Percentiles rank a stretch among this genome's conserved stretches.
phyloP scores from a whole-genome alignment of 2,888 invertebrate genomes.

The Melanchra persicariae region DNA sequence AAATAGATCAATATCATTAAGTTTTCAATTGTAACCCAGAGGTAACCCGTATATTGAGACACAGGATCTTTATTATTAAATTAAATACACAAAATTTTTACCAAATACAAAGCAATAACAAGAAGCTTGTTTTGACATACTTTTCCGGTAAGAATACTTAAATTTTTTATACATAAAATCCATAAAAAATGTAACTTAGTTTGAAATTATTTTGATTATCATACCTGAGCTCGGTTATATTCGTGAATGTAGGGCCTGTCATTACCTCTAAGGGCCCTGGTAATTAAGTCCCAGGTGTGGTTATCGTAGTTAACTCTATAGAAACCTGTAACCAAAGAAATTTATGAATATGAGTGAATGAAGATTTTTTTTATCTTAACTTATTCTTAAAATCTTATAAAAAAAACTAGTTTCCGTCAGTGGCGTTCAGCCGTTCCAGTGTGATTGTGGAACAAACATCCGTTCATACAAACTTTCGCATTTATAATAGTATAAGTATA shows the following conservation, averaged over 20 bases:
- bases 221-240: slow-evolving; percentile 93
- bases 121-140: background rate
- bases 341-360: background rate
- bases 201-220: background rate
- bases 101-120: background rate
- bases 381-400: background rate
- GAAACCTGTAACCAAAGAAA: slow-evolving; percentile 85
- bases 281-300: slow-evolving; percentile 90
- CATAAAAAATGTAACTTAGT: too few relatives aligned
- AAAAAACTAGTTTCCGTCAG: too few relatives aligned
- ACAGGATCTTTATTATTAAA: too few relatives aligned
- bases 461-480: too few relatives aligned
- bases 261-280: slow-evolving; percentile 78
- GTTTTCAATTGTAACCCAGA: background rate
- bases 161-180: background rate
- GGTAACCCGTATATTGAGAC: too few relatives aligned
- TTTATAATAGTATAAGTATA: background rate
- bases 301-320: slow-evolving; percentile 93
- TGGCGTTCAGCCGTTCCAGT: too few relatives aligned
- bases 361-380: background rate
- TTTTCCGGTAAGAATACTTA: too few relatives aligned
- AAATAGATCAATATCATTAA: slow-evolving; percentile 34
- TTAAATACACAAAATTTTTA: too few relatives aligned
- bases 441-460: too few relatives aligned
- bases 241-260: slow-evolving; percentile 88